Evolutionary conservation across 2,888 invertebrate species (phyloP).

Genomic region (Lasioglossum villosulum): DNA sequence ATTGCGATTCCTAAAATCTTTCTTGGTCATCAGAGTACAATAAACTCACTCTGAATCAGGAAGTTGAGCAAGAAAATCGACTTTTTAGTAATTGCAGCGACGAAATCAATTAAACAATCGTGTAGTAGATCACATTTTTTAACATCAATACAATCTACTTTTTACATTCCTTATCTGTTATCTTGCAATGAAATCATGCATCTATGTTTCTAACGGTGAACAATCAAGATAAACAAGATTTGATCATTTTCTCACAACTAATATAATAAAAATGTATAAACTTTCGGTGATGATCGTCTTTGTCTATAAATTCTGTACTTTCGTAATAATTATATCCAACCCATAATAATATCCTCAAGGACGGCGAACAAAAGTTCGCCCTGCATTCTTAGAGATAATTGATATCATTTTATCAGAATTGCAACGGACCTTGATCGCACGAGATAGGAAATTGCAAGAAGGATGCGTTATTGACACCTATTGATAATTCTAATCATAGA

Average conservation of each 20-base stretch:
- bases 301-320: not conserved
- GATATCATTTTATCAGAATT: conserved; percentile 20
- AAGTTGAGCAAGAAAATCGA: not conserved
- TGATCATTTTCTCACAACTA: not conserved
- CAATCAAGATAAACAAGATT: too few relatives aligned
- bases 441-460: not conserved
- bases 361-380: not conserved
- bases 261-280: not conserved
- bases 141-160: not conserved
- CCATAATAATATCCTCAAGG: not conserved
- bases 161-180: not conserved
- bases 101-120: not conserved
- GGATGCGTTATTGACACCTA: conserved; percentile 7
- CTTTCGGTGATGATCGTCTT: not conserved
- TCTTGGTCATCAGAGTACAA: not conserved
- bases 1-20: not conserved
- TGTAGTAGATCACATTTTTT: not conserved
- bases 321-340: not conserved
- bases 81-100: not conserved
- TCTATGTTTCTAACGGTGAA: not conserved
- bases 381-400: not conserved
- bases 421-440: not conserved
- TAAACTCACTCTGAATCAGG: not conserved
- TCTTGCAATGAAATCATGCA: not conserved
- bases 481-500: not conserved